A percentile compares a stretch with the other conserved stretches of the same genome.
Evolutionary conservation across 2,888 invertebrate genomes (phyloP).

Genomic region (Cyaniris semiargus): DNA sequence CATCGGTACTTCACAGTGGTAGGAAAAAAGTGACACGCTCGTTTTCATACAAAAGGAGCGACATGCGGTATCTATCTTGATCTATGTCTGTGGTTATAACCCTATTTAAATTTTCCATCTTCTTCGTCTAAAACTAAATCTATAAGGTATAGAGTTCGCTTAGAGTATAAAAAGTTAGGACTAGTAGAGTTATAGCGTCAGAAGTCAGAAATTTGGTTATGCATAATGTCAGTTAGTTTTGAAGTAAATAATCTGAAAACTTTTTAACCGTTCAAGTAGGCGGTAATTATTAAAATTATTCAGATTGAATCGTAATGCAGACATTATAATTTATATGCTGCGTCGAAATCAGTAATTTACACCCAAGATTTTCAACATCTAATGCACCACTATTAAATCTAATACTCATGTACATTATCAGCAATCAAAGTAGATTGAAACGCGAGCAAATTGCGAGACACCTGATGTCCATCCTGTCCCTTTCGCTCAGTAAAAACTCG

Average conservation of each 20-base stretch:
- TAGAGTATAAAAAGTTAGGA: no score
- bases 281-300: not conserved
- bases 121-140: no score
- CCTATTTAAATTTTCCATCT: no score
- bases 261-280: not conserved
- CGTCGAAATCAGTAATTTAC: not conserved
- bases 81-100: no score
- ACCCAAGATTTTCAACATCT: constrained; percentile 4
- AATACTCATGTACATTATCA: constrained; percentile 8
- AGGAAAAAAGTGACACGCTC: no score
- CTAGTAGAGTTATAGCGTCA: not conserved
- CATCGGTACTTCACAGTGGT: no score
- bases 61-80: no score
- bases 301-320: not conserved
- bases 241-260: not conserved
- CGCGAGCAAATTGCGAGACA: not conserved
- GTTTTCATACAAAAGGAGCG: no score
- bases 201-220: not conserved
- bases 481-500: not conserved
- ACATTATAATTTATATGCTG: not conserved
- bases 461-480: not conserved
- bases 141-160: no score
- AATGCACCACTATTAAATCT: not conserved
- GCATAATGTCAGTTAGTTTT: not conserved
- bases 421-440: constrained; percentile 14